These are phyloP conservation scores for Cyprinodon variegatus DNA, from an alignment of 2,113 vertebrate genomes.

Conservation along the genomic window DNA sequence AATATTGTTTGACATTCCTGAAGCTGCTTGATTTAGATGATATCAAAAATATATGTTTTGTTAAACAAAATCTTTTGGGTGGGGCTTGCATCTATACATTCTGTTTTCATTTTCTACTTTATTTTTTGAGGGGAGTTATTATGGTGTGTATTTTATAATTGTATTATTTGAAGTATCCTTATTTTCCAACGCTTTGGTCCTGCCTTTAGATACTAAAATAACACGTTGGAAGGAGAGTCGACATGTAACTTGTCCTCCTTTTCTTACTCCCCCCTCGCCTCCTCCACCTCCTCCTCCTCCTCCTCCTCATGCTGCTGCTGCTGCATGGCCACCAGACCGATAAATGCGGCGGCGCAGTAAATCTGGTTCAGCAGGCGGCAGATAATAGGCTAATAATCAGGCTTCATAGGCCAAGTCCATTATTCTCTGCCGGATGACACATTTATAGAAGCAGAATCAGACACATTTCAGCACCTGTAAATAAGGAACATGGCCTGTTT, in stretches of 20 bases:
- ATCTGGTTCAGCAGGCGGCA: slow-evolving; percentile 56
- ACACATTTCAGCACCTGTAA: background rate
- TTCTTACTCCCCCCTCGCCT: slow-evolving; percentile 1
- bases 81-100: too few species aligned
- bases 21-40: background rate
- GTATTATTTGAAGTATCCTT: background rate
- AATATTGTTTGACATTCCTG: background rate
- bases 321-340: slow-evolving; percentile 57
- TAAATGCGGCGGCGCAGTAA: slow-evolving; percentile 67
- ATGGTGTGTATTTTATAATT: background rate
- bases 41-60: too few species aligned
- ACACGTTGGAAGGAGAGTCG: slow-evolving; percentile 7
- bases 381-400: slow-evolving; percentile 65
- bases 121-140: background rate
- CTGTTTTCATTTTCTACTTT: background rate
- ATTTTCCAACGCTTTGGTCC: background rate
- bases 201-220: background rate
- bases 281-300: slow-evolving; percentile 10
- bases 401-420: slow-evolving; percentile 55
- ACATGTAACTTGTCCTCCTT: slow-evolving; percentile 33
- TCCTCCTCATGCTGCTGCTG: slow-evolving; percentile 26
- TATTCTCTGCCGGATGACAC: slow-evolving; percentile 44
- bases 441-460: slow-evolving; percentile 12
- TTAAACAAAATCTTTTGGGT: too few species aligned
- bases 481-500: background rate